phyloP scores from a whole-genome alignment of 2,888 invertebrate genomes.

The Sinodicranocentrus sp. region DNA sequence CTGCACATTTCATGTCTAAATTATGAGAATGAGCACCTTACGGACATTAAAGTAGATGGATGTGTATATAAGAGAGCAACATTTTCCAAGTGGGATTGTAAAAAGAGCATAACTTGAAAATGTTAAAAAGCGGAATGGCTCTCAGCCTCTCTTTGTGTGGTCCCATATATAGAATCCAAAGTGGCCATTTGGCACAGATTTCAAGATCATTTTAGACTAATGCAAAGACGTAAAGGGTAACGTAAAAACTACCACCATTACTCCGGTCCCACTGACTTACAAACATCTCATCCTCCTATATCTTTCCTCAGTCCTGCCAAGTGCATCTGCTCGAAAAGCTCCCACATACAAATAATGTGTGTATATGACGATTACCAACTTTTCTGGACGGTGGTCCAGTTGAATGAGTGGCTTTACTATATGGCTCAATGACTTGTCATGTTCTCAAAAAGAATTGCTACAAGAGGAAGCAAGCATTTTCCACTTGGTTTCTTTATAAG shows the following conservation, averaged over 20 bases:
- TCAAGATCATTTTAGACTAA: constrained; percentile 53
- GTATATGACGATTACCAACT: constrained; percentile 37
- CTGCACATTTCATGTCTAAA: constrained; percentile 12
- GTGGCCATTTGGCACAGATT: constrained; percentile 67
- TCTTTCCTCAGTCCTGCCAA: constrained; percentile 47
- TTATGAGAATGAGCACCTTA: background rate
- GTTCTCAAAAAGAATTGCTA: constrained; percentile 41
- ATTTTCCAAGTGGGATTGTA: too few species aligned
- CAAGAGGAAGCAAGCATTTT: constrained; percentile 49
- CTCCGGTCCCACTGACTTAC: constrained; percentile 3
- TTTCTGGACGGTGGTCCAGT: constrained; percentile 52
- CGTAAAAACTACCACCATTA: constrained; percentile 32
- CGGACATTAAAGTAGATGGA: too few species aligned
- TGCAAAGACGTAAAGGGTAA: constrained; percentile 45
- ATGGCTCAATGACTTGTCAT: constrained; percentile 62
- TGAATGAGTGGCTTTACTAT: constrained; percentile 47
- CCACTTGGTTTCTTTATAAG: constrained; percentile 49
- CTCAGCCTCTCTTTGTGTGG: constrained; percentile 50
- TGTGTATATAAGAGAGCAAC: background rate
- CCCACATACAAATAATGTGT: constrained; percentile 41
- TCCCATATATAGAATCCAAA: constrained; percentile 45
- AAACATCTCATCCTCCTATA: too few species aligned
- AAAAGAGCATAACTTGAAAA: constrained; percentile 4
- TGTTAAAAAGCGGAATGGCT: constrained; percentile 8
- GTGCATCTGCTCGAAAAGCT: constrained; percentile 49